phyloP scores from a whole-genome alignment of 2,113 vertebrate species.

The Entelurus aequoreus region DNA sequence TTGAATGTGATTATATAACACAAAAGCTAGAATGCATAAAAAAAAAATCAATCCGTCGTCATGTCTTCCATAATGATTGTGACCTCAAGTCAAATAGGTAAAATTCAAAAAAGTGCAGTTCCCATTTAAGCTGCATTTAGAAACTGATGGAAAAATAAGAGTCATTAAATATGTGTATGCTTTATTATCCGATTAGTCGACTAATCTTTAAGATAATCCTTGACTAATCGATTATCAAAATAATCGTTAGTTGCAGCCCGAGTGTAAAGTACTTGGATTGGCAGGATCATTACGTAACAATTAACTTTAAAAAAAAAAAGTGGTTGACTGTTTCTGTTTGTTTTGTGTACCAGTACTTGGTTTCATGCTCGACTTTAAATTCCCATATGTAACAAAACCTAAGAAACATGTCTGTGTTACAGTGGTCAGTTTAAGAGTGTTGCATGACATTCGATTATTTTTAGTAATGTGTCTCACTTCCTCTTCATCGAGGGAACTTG shows the following conservation, averaged over 20 bases:
- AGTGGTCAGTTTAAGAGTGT: background rate
- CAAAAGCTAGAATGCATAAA: no score
- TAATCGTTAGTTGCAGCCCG: no score
- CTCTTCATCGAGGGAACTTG: slow-evolving; percentile 21
- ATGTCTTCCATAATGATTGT: no score
- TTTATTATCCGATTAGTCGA: no score
- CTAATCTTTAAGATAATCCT: no score
- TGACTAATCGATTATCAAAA: no score
- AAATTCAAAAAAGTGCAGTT: no score
- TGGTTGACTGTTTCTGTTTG: background rate
- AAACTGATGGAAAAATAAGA: no score
- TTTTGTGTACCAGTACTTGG: background rate
- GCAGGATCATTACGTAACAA: slow-evolving; percentile 23
- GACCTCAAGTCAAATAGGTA: no score
- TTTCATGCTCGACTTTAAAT: background rate
- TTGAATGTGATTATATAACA: background rate
- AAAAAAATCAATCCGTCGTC: no score
- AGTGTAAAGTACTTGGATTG: slow-evolving; percentile 26
- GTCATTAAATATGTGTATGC: no score
- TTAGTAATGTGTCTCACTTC: slow-evolving; percentile 25
- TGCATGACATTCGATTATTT: slow-evolving; percentile 11
- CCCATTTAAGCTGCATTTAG: no score
- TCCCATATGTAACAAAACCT: background rate
- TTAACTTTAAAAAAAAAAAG: slow-evolving; percentile 1
- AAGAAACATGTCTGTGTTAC: background rate